phyloP scores from a whole-genome alignment of 2,888 invertebrate species.

The Eurytoma adleriae region DNA sequence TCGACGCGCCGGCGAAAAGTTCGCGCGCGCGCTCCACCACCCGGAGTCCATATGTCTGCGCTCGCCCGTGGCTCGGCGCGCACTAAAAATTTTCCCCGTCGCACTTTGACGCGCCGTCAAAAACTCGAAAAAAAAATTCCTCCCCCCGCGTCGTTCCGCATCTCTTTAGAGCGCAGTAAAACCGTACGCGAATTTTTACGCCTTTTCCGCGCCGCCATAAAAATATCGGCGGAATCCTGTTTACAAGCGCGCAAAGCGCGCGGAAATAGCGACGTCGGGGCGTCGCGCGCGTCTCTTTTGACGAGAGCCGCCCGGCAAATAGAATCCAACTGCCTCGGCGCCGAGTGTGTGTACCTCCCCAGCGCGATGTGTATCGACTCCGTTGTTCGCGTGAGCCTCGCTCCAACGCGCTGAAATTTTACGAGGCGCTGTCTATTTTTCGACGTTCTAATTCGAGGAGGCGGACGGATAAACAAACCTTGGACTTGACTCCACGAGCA shows the following conservation, averaged over 20 bases:
- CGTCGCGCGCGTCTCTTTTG: not conserved
- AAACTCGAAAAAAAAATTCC: not conserved
- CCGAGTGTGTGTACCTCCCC: too few species aligned
- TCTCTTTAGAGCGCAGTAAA: slow-evolving; percentile 52
- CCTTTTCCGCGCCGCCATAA: slow-evolving; percentile 22
- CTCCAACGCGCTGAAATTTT: not conserved
- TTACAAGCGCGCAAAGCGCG: slow-evolving; percentile 16
- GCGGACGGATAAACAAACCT: slow-evolving; percentile 61
- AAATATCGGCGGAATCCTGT: slow-evolving; percentile 46
- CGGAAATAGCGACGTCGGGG: slow-evolving; percentile 13
- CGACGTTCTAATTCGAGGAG: not conserved
- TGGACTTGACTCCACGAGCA: slow-evolving; percentile 60
- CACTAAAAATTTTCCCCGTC: not conserved
- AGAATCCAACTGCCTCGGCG: not conserved
- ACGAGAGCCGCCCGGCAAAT: not conserved
- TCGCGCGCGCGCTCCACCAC: too few species aligned
- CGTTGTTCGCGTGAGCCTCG: not conserved
- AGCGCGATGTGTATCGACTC: not conserved
- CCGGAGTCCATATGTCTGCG: too few species aligned
- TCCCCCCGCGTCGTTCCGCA: not conserved
- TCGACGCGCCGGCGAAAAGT: too few species aligned
- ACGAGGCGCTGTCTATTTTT: slow-evolving; percentile 38
- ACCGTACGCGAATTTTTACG: slow-evolving; percentile 38
- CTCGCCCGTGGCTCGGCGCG: too few species aligned
- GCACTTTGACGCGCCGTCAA: not conserved